Base-by-base conservation (phyloP, 2,113 vertebrate species). In the Rattus norvegicus region DNA sequence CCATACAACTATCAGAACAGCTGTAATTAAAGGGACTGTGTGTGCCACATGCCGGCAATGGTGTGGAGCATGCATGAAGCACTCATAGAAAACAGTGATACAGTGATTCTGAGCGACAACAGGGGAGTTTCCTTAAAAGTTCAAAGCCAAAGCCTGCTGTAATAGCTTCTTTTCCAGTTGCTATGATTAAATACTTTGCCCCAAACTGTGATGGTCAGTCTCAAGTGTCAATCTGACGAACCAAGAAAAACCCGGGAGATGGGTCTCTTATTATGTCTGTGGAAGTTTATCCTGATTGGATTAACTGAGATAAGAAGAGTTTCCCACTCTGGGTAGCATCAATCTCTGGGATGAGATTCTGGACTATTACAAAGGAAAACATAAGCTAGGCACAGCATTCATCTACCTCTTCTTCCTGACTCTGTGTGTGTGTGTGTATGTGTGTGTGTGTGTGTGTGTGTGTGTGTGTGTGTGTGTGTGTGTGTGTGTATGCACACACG, bases 41-140 rank as follows among this genome's bases (percentile, higher is more conserved):
- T 28, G 20, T 24, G 49, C 63, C 49, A 30, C 0, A 0, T 19
- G 19, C 20, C 9, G 67, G 4, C 39, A 26, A 61, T 39, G 47
- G 33, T 26, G 28, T 0, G 52, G 73, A 87, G 61, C 1, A 33
- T 52, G 12, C 16, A 2, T 0, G 24, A 0, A 0, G 1, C n/a
- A 28, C 67, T 30, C 47, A 28, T 1, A 20, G 33, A 22, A 47
- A 43, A 67, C 54, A 52, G 33, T 24, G 54, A 26, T 7, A 2
- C 5, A 4, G 17, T 39, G 7, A 28, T 54, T 83, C 49, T 3
- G 80, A 28, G 10, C 80, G 90, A 73, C 54, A 49, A 6, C 26
- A 16, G 30, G 4, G 59, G 77, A 49, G 11, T 88, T 83, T 90
- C 79, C 47, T 36, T 20, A 56, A 12, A 90, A 96, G 63, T 52